Base-by-base conservation (phyloP, 2,888 invertebrate species). In the Ypsolopha scabrella region DNA sequence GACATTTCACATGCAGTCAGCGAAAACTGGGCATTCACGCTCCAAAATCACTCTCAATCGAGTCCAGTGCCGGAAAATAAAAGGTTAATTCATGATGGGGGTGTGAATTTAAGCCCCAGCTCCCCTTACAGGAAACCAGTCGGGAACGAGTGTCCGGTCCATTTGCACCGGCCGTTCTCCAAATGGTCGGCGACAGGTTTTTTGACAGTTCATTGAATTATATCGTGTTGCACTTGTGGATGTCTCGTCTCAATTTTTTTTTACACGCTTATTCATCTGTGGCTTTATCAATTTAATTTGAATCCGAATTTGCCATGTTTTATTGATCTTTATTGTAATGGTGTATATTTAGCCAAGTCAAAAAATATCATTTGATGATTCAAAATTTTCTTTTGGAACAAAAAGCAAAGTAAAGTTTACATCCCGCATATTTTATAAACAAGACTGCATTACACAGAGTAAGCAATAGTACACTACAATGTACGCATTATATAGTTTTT, bases 41-140 rank as follows among this genome's bases (percentile, higher is more conserved):
- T 81, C 80, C 79, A 83, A 85, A 86, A 85, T 83, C 77, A 80
- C 77, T 78, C 76, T 71, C 82, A 79, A 85, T 83, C 78, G 83
- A 79, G 80, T 76, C 76, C 78, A 81, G 82, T 80, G 80, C 74
- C 39, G 79, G 79, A 76, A 81, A 83, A 83, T 82, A 81, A 83
- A 82, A 86, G 81, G 79, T 74, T 74, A 79, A 81, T 79, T 80
- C 77, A 79, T 80, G 76, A 79, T 68, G 68, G 78, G 80, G 78
- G 77, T 68, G 77, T 72, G 75, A 72, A 70, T 14, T 43, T 73
- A 75, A 44, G 53, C 53, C 39, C 36, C 61, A 65, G 60, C 68
- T 62, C 72, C 77, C 72, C 78, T 67, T 67, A 60, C 63, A 74
- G 79, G 66, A 74, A 77, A 75, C 76, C 75, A 74, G 58, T 73